These are phyloP conservation scores for Exaiptasia diaphana DNA, from an alignment of 64 coral and sea anemone species.

Conservation along the genomic window DNA sequence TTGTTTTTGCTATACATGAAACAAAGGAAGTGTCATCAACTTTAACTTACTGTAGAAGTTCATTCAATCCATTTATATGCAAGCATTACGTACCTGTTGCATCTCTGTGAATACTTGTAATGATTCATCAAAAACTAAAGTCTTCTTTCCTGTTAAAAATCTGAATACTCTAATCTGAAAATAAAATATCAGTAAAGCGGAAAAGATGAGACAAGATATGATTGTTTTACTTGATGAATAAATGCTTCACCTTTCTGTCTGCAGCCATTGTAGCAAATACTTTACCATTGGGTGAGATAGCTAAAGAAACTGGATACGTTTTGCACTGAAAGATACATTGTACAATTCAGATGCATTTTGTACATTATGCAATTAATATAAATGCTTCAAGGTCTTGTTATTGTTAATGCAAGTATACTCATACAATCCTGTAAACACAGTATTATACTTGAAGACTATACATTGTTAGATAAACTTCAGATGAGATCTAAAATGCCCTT, in stretches of 20 bases:
- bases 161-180: constrained; percentile 83
- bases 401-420: no score
- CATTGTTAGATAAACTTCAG: no score
- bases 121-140: constrained; percentile 87
- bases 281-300: constrained; percentile 95
- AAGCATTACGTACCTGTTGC: constrained; percentile 70
- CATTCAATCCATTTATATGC: not conserved
- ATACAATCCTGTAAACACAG: no score
- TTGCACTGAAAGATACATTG: constrained; percentile 71
- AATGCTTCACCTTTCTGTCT: constrained; percentile 67
- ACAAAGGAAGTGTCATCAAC: not conserved
- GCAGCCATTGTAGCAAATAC: constrained; percentile 83
- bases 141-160: constrained; percentile 96
- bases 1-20: constrained; percentile 68
- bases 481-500: no score
- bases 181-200: not conserved
- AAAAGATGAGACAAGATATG: not conserved
- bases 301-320: constrained; percentile 78
- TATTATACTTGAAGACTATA: no score
- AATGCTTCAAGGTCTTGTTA: no score
- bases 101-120: constrained; percentile 89
- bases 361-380: no score
- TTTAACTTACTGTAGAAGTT: not conserved
- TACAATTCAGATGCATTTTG: no score
- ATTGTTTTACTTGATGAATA: not conserved